Conservation (phyloP, 2,797 vertebrate genomes). For the Gallinago solitaria region DNA sequence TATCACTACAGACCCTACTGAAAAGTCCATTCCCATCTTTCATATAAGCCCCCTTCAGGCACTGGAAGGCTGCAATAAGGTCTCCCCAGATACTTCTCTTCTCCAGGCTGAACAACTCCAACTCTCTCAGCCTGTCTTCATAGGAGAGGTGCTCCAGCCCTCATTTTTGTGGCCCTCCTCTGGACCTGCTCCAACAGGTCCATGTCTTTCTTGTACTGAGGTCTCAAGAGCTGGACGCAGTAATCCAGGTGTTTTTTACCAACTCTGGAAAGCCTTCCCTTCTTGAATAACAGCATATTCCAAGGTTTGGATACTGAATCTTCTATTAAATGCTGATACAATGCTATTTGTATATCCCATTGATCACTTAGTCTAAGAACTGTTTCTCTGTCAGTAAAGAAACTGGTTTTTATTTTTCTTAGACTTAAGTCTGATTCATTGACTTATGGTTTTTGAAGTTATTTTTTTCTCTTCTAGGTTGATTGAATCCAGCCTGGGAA, state of each 20-base stretch:
- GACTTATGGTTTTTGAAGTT: neutral
- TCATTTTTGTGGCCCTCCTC: neutral
- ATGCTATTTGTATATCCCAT: neutral
- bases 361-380: neutral
- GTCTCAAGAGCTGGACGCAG: neutral
- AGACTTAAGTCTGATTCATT: neutral
- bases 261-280: neutral
- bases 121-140: neutral
- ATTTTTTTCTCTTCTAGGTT: constrained; percentile 76
- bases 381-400: neutral
- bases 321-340: neutral
- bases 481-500: constrained; percentile 96
- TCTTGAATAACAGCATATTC: neutral
- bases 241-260: neutral
- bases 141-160: neutral
- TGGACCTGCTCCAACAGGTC: neutral
- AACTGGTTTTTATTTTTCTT: neutral
- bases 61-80: neutral
- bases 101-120: neutral
- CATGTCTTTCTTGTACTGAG: neutral
- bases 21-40: neutral
- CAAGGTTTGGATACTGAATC: neutral
- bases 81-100: neutral
- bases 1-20: neutral
- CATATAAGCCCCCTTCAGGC: neutral